These are phyloP conservation scores for Tupiocoris notatus DNA, from an alignment of 2,888 invertebrate genomes.

Conservation along the genomic window DNA sequence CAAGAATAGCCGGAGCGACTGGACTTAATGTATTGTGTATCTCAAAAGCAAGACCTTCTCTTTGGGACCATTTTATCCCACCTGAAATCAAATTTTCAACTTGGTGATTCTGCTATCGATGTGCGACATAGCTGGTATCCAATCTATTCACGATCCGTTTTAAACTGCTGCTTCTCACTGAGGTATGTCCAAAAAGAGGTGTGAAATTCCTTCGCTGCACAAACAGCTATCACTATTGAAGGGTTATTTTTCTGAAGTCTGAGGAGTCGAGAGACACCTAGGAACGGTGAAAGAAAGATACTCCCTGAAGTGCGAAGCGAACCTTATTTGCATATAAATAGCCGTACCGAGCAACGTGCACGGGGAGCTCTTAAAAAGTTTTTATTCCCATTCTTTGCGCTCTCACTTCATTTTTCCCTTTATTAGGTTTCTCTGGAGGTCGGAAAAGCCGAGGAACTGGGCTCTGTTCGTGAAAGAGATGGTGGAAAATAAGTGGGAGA, in stretches of 20 bases:
- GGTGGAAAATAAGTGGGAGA: background rate
- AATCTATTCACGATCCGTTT: too few species aligned
- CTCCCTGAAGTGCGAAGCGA: slow-evolving; percentile 25
- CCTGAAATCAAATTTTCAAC: too few species aligned
- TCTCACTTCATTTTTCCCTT: slow-evolving; percentile 36
- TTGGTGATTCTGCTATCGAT: too few species aligned
- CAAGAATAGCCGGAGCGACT: too few species aligned
- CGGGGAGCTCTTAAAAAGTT: slow-evolving; percentile 32
- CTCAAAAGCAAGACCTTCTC: too few species aligned
- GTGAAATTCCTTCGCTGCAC: background rate
- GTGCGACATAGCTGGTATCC: too few species aligned
- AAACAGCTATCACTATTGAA: background rate
- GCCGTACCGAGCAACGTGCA: slow-evolving; percentile 30
- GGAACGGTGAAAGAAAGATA: slow-evolving; percentile 23
- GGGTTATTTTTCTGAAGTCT: slow-evolving; percentile 31
- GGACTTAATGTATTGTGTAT: too few species aligned
- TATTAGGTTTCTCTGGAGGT: slow-evolving; percentile 25
- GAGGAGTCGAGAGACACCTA: slow-evolving; percentile 16
- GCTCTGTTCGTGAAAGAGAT: too few species aligned
- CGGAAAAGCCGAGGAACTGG: background rate
- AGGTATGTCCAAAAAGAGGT: too few species aligned
- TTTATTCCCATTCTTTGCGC: slow-evolving; percentile 33
- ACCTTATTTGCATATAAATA: slow-evolving; percentile 39
- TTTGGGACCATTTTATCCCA: too few species aligned
- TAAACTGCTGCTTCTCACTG: too few species aligned